Evolutionary conservation across 2,113 vertebrate genomes (phyloP).

Genomic region (Polyodon spathula): DNA sequence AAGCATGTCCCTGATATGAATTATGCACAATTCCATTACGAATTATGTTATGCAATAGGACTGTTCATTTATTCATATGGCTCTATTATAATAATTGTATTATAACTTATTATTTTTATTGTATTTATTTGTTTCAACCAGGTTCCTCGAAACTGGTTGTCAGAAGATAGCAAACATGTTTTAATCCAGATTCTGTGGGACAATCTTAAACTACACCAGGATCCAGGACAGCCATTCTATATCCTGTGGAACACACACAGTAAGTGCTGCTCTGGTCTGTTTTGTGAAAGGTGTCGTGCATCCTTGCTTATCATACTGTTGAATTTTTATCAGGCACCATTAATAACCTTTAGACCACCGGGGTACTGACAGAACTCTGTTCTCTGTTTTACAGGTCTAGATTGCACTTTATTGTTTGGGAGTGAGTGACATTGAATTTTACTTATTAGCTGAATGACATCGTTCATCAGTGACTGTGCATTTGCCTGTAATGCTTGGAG

Average conservation of each 20-base stretch:
- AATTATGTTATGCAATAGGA: too few relatives aligned
- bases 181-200: constrained; percentile 96
- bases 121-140: constrained; percentile 28
- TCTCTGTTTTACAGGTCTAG: constrained; percentile 81
- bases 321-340: too few relatives aligned
- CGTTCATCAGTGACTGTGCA: neutral
- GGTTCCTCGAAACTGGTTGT: constrained; percentile 69
- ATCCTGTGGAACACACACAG: constrained; percentile 90
- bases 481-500: neutral
- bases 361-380: constrained; percentile 23
- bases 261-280: constrained; percentile 48
- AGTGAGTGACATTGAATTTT: constrained; percentile 60
- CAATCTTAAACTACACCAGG: constrained; percentile 89
- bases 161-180: constrained; percentile 92
- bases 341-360: neutral
- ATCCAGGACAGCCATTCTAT: constrained; percentile 83
- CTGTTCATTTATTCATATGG: too few relatives aligned
- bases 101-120: too few relatives aligned
- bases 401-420: constrained; percentile 84
- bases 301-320: too few relatives aligned
- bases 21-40: too few relatives aligned
- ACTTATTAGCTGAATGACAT: neutral
- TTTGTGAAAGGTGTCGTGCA: too few relatives aligned
- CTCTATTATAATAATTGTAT: too few relatives aligned
- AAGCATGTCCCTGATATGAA: too few relatives aligned